Evolutionary conservation across 2,888 invertebrate species (phyloP).

Genomic region (Eurytoma adleriae): DNA sequence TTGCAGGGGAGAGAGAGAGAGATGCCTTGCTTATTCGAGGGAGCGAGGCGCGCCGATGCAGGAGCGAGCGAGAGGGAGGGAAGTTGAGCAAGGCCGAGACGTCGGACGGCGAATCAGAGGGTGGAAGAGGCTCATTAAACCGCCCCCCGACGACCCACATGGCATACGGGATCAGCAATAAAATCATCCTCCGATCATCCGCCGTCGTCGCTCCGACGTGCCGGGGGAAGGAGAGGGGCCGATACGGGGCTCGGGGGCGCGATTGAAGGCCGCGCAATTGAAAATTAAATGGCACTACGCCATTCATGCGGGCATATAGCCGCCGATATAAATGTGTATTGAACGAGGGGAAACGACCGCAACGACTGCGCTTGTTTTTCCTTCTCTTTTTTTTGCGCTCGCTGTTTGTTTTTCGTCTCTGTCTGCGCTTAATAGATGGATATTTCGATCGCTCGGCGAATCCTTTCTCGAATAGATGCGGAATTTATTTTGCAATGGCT

Average conservation of each 20-base stretch:
- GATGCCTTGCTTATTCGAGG: not conserved
- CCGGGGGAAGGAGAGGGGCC: not conserved
- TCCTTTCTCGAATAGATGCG: too few relatives aligned
- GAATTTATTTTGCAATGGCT: too few relatives aligned
- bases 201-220: constrained; percentile 21
- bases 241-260: not conserved
- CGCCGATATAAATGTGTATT: constrained; percentile 12
- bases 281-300: constrained; percentile 60
- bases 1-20: constrained; percentile 60
- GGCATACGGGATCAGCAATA: constrained; percentile 72
- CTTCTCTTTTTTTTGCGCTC: not conserved
- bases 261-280: constrained; percentile 52
- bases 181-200: constrained; percentile 72
- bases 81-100: constrained; percentile 45
- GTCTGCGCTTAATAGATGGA: too few relatives aligned
- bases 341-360: constrained; percentile 3
- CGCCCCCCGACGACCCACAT: constrained; percentile 64
- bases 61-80: constrained; percentile 43
- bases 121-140: constrained; percentile 54
- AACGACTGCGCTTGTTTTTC: not conserved
- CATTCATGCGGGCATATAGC: constrained; percentile 16
- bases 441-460: too few relatives aligned
- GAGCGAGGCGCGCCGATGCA: not conserved
- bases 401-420: not conserved
- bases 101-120: constrained; percentile 38